A percentile compares a stretch with the other conserved stretches of the same genome.
Evolutionary conservation across 2,797 vertebrate species (phyloP).

Genomic region (Mallotus villosus): DNA sequence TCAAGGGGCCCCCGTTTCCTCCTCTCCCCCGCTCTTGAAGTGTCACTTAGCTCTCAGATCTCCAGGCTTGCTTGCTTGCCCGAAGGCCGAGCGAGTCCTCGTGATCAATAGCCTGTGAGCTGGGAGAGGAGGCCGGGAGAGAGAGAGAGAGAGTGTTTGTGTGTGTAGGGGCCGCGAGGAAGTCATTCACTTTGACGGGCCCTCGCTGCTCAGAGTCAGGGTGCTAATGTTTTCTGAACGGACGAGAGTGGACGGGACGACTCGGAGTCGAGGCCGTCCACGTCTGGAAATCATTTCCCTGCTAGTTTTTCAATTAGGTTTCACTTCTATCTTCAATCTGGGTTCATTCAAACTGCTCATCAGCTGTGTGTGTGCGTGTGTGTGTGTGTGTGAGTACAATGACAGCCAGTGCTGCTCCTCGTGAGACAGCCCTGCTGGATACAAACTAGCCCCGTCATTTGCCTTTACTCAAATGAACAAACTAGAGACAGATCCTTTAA

Average conservation of each 20-base stretch:
- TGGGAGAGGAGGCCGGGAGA: conserved; percentile 12
- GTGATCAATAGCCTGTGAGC: conserved; percentile 59
- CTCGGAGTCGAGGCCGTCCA: too few species aligned
- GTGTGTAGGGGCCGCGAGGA: not conserved
- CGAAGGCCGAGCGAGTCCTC: conserved; percentile 41
- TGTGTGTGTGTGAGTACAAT: conserved; percentile 9
- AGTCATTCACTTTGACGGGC: not conserved
- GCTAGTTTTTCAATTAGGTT: conserved; percentile 21
- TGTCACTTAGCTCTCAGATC: conserved; percentile 67
- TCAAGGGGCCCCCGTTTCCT: conserved; percentile 53
- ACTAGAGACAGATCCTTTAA: conserved; percentile 49
- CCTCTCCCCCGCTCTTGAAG: conserved; percentile 55
- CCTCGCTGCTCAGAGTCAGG: too few species aligned
- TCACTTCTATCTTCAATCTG: conserved; percentile 24
- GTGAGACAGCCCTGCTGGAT: conserved; percentile 34
- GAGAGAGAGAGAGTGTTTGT: too few species aligned
- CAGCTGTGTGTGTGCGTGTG: not conserved
- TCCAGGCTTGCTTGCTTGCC: conserved; percentile 42
- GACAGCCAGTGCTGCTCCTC: not conserved
- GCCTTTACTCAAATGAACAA: conserved; percentile 64
- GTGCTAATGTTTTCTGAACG: not conserved
- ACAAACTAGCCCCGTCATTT: conserved; percentile 54
- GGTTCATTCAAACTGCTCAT: conserved; percentile 33
- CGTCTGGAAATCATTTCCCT: too few species aligned
- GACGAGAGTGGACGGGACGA: too few species aligned